These are phyloP conservation scores for Perca schrenkii DNA, from an alignment of 2,113 vertebrate genomes.

Conservation along the genomic window DNA sequence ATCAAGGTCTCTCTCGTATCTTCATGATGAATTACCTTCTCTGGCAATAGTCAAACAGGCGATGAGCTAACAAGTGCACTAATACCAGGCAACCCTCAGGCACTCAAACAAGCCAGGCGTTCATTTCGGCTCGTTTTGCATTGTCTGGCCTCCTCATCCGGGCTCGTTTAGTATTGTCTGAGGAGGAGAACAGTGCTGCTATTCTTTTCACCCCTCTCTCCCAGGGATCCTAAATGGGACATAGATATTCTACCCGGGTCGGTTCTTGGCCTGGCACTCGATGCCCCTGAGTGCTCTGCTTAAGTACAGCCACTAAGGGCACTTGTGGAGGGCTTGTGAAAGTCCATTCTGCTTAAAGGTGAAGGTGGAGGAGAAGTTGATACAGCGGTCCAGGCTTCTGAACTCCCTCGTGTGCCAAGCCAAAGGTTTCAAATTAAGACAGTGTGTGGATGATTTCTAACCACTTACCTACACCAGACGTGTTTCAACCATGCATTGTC, in stretches of 20 bases:
- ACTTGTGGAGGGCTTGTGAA: slow-evolving; percentile 66
- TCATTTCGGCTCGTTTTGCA: slow-evolving; percentile 58
- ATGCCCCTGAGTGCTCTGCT: slow-evolving; percentile 70
- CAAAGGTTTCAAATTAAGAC: slow-evolving; percentile 37
- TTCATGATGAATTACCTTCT: slow-evolving; percentile 25
- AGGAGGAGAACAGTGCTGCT: slow-evolving; percentile 69
- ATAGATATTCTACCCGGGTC: slow-evolving; percentile 74
- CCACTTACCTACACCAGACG: neutral
- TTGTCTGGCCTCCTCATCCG: slow-evolving; percentile 72
- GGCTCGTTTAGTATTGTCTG: slow-evolving; percentile 69
- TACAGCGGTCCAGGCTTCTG: slow-evolving; percentile 35
- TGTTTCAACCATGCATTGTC: slow-evolving; percentile 16
- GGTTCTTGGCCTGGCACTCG: slow-evolving; percentile 67
- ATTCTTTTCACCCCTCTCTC: slow-evolving; percentile 69
- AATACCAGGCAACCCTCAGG: slow-evolving; percentile 52
- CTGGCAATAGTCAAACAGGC: slow-evolving; percentile 35
- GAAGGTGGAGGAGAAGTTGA: slow-evolving; percentile 66
- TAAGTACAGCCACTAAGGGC: slow-evolving; percentile 67
- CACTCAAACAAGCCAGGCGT: slow-evolving; percentile 60
- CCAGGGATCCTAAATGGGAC: slow-evolving; percentile 76
- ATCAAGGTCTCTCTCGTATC: slow-evolving; percentile 1
- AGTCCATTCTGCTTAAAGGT: slow-evolving; percentile 58
- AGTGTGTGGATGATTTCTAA: slow-evolving; percentile 9
- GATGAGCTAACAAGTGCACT: slow-evolving; percentile 57
- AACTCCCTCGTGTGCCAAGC: slow-evolving; percentile 52